Conservation (phyloP, 2,113 vertebrate genomes). For the Coptodon rendalli region DNA sequence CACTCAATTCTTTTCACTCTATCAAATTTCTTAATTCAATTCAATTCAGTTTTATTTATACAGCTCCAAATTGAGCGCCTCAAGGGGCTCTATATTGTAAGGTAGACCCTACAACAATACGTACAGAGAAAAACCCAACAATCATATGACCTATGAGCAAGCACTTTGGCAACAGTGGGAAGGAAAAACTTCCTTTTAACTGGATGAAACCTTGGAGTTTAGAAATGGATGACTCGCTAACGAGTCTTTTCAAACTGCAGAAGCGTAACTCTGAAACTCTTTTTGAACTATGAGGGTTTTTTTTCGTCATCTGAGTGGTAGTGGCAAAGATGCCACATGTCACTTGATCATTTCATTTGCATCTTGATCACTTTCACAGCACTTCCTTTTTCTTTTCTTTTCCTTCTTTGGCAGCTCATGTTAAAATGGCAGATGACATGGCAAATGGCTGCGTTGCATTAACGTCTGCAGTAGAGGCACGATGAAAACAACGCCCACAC, state of each 20-base stretch:
- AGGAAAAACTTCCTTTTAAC: too few species aligned
- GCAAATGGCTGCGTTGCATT: constrained; percentile 28
- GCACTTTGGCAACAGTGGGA: too few species aligned
- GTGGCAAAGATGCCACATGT: background rate
- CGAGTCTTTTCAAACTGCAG: background rate
- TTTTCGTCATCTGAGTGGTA: background rate
- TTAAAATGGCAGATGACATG: constrained; percentile 34
- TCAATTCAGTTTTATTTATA: too few species aligned
- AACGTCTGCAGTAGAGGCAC: background rate
- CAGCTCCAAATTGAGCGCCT: too few species aligned
- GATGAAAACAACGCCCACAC: constrained; percentile 65
- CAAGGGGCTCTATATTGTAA: too few species aligned
- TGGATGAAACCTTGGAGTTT: too few species aligned
- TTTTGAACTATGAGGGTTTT: background rate
- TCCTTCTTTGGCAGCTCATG: background rate
- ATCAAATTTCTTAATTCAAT: too few species aligned
- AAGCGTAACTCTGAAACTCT: background rate
- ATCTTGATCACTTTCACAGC: constrained; percentile 34
- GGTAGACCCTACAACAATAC: too few species aligned
- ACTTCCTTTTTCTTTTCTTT: background rate
- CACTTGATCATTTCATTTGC: constrained; percentile 55
- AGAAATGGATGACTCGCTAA: background rate
- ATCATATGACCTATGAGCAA: too few species aligned
- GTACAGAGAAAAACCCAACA: too few species aligned
- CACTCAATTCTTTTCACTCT: too few species aligned